A percentile compares a stretch with the other conserved stretches of the same genome.
These are phyloP conservation scores for Myocastor coypus DNA, from an alignment of 2,113 vertebrate genomes.

Conservation along the genomic window DNA sequence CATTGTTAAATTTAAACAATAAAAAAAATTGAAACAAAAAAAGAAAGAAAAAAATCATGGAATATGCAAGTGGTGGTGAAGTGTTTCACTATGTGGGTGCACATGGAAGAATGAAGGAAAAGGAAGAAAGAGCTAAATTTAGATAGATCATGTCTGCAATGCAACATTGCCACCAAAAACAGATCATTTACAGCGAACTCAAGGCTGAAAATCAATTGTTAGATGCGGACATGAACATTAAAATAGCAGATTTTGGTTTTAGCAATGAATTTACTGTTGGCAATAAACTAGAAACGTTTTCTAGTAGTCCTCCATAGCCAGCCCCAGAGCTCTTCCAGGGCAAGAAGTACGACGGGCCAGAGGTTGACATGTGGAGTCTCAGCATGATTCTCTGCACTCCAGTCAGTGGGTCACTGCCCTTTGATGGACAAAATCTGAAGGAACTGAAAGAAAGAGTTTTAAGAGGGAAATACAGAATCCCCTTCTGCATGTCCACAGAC, in stretches of 20 bases:
- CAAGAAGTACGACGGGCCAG: constrained; percentile 98
- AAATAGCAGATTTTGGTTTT: constrained; percentile 99
- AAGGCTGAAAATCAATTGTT: constrained; percentile 98
- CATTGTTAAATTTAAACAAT: too few species aligned
- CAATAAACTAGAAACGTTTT: constrained; percentile 99
- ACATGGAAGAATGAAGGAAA: too few species aligned
- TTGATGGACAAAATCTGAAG: constrained; percentile 99
- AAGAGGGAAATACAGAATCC: constrained; percentile 98
- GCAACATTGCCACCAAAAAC: too few species aligned
- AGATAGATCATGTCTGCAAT: too few species aligned
- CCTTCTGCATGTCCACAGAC: constrained; percentile 99
- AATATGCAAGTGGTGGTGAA: too few species aligned
- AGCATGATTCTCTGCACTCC: constrained; percentile 99
- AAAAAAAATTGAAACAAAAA: too few species aligned
- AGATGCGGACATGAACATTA: constrained; percentile 99
- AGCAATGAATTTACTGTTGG: constrained; percentile 98
- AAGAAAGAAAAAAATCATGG: too few species aligned
- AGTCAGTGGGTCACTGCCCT: constrained; percentile 98
- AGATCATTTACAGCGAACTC: too few species aligned
- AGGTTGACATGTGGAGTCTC: constrained; percentile 99
- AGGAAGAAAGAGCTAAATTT: too few species aligned
- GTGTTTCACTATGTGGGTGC: too few species aligned
- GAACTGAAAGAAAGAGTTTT: constrained; percentile 97
- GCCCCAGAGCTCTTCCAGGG: constrained; percentile 99
- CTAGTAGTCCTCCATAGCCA: constrained; percentile 97